Conservation (phyloP, 2,888 invertebrate genomes). For the Callimorpha dominula region DNA sequence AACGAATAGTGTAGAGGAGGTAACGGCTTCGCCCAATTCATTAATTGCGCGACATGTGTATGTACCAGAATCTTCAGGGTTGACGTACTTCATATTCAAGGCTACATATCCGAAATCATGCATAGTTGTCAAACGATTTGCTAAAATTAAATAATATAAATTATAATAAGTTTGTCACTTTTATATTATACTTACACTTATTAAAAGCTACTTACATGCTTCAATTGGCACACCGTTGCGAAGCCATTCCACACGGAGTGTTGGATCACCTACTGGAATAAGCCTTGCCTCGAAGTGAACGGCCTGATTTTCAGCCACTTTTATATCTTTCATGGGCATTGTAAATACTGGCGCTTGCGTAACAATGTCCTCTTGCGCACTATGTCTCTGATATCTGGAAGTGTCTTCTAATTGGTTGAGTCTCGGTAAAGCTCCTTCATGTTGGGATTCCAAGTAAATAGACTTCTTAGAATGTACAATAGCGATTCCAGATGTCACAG, state of each 20-base stretch:
- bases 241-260: constrained; percentile 97
- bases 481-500: constrained; percentile 96
- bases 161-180: background rate
- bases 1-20: constrained; percentile 96
- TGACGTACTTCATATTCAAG: constrained; percentile 96
- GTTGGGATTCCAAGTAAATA: constrained; percentile 95
- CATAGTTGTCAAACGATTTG: constrained; percentile 97
- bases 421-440: constrained; percentile 93
- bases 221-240: constrained; percentile 96
- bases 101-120: constrained; percentile 99
- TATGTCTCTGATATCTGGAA: constrained; percentile 91
- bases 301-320: constrained; percentile 95
- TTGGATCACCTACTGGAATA: constrained; percentile 97
- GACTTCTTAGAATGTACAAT: constrained; percentile 94
- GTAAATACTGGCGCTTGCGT: constrained; percentile 97
- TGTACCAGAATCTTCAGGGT: constrained; percentile 98
- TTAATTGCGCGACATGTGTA: constrained; percentile 98
- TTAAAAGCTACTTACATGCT: constrained; percentile 89
- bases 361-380: constrained; percentile 91
- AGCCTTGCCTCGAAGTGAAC: constrained; percentile 97
- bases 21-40: constrained; percentile 97
- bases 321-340: constrained; percentile 94
- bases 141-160: constrained; percentile 69
- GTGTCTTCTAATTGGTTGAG: constrained; percentile 94
- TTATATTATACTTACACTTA: background rate